Conservation (phyloP, 2,888 invertebrate species). For the Drosophila emarginata region DNA sequence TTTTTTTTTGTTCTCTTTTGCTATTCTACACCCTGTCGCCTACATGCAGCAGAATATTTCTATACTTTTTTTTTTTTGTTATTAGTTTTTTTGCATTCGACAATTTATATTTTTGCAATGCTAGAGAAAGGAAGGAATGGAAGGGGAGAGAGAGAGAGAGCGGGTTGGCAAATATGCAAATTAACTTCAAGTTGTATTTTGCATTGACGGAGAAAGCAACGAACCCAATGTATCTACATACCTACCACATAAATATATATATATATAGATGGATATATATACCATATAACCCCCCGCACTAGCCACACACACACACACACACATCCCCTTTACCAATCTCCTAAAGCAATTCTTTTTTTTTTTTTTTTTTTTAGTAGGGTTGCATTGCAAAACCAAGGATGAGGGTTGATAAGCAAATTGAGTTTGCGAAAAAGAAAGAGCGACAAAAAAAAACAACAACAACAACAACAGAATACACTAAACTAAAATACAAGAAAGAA, state of each 20-base stretch:
- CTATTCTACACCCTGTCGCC: conserved; percentile 48
- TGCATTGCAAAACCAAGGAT: conserved; percentile 34
- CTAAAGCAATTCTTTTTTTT: neutral
- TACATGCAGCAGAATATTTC: conserved; percentile 56
- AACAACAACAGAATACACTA: neutral
- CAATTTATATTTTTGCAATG: conserved; percentile 48
- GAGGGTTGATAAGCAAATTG: conserved; percentile 59
- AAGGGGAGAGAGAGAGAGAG: conserved; percentile 19
- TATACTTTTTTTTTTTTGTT: conserved; percentile 58
- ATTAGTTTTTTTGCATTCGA: conserved; percentile 65
- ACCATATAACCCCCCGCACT: conserved; percentile 9
- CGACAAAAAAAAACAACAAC: conserved; percentile 16
- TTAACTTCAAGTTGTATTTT: conserved; percentile 70
- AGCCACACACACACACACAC: conserved; percentile 3
- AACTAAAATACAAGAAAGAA: neutral
- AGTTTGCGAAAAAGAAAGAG: conserved; percentile 36
- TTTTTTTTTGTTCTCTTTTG: conserved; percentile 12
- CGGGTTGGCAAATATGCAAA: conserved; percentile 66
- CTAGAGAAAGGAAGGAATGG: conserved; percentile 13
- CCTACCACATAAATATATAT: neutral
- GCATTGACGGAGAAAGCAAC: conserved; percentile 27
- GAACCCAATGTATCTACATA: conserved; percentile 6
- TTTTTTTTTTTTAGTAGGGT: conserved; percentile 36
- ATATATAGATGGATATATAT: neutral
- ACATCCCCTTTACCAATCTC: conserved; percentile 5